Base-by-base conservation (phyloP, 2,888 invertebrate genomes). In the Leptinotarsa peninsularis region DNA sequence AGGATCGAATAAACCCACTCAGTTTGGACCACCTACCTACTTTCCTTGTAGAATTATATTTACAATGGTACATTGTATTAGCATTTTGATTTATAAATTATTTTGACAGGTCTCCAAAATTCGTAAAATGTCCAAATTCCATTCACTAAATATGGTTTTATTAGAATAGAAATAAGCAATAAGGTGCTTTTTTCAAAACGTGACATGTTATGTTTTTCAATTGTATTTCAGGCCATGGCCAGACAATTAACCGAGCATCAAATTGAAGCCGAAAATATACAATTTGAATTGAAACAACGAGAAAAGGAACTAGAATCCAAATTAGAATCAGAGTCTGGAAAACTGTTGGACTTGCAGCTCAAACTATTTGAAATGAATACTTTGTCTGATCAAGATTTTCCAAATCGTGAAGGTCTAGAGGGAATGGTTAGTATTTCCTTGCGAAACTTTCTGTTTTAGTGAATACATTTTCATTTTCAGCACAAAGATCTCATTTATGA, bases 201-300 rank as follows among this genome's bases (percentile, higher is more conserved):
- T 43, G 7, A 43, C 5, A 43, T 43, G 43, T 5, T 52, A 52
- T 52, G 4, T 52, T 50, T 54, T 58, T 49, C 17, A 27, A 15
- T 54, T 54, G 71, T 70, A 68, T 81, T 84, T 66, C 80, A 89
- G 86, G 91, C 91, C 80, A 87, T 90, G 72, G 85, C 89, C 50
- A 89, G 90, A 78, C 90, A 89, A 80, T 85, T 92, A 76, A 89
- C 90, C 76, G 90, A 90, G 73, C 90, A 90, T 85, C 89, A 90
- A 78, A 89, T 89, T 78, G 89, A 90, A 80, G 88, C 90, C 60
- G 89, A 90, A 74, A 87, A 88, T 27, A 86, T 88, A 74, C 83
- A 87, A 72, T 84, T 83, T 49, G 86, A 86, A 73, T 80, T 88
- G 66, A 85, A 87, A 77, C 80, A 82, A 69, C 81, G 81, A 66